Conservation (phyloP, 2,797 vertebrate species). For the Hyperoplus immaculatus region DNA sequence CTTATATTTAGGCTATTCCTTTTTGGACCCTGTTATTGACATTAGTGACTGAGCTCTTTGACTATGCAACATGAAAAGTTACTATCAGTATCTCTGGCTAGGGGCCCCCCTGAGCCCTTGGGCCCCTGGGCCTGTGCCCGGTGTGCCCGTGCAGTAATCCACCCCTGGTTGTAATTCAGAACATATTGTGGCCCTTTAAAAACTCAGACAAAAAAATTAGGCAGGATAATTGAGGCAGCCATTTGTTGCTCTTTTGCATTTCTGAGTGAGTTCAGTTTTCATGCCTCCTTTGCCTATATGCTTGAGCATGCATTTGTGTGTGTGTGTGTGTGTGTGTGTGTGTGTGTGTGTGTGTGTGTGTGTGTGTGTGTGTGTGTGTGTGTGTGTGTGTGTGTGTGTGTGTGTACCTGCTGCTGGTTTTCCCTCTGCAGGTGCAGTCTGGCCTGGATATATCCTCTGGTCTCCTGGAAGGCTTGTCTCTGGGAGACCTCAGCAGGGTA, state of each 20-base stretch:
- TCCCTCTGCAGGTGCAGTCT: slow-evolving; percentile 95
- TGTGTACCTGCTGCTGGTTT: slow-evolving; percentile 95
- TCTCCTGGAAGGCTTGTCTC: slow-evolving; percentile 98
- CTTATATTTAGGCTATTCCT: no score
- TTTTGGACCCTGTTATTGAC: no score
- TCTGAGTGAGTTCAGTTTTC: slow-evolving; percentile 28
- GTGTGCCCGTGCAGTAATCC: no score
- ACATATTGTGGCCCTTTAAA: slow-evolving; percentile 76
- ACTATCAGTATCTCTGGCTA: no score
- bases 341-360: slow-evolving; percentile 18
- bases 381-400: slow-evolving; percentile 26
- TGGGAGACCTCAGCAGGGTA: slow-evolving; percentile 97
- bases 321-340: neutral
- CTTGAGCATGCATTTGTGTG: slow-evolving; percentile 18
- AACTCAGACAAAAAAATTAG: slow-evolving; percentile 68
- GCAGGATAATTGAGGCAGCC: slow-evolving; percentile 48
- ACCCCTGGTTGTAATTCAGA: slow-evolving; percentile 67
- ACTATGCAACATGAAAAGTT: no score
- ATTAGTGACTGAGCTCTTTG: no score
- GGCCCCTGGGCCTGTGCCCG: no score
- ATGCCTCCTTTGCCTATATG: slow-evolving; percentile 31
- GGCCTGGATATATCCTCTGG: slow-evolving; percentile 96
- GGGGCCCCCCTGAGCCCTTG: no score
- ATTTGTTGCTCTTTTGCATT: slow-evolving; percentile 71
- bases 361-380: neutral